These are phyloP conservation scores for Operophtera brumata DNA, from an alignment of 2,888 invertebrate genomes.

Conservation along the genomic window DNA sequence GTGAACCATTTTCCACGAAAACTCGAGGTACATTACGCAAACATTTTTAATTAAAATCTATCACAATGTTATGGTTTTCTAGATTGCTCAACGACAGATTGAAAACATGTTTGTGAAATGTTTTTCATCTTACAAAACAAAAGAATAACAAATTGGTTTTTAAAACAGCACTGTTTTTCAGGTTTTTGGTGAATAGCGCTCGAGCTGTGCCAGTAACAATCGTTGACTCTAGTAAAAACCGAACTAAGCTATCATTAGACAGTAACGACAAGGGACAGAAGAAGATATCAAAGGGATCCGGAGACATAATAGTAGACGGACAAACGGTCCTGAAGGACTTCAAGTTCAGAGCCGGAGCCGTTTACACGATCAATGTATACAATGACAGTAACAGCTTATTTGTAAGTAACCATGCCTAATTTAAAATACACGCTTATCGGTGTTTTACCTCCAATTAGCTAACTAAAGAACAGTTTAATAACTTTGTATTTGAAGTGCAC, in stretches of 20 bases:
- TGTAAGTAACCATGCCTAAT: constrained; percentile 44
- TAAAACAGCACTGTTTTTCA: constrained; percentile 38
- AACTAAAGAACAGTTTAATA: not conserved
- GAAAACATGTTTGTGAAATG: constrained; percentile 2
- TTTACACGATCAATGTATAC: constrained; percentile 81
- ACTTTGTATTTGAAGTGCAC: not conserved
- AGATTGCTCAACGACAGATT: constrained; percentile 1
- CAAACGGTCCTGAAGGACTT: constrained; percentile 49
- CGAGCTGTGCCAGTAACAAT: constrained; percentile 45
- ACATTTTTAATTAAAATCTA: constrained; percentile 15
- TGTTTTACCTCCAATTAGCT: constrained; percentile 1
- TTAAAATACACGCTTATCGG: not conserved
- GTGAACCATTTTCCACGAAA: constrained; percentile 1
- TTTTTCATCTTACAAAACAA: not conserved
- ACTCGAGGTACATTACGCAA: not conserved
- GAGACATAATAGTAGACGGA: constrained; percentile 60
- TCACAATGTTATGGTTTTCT: constrained; percentile 5
- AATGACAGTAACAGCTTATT: constrained; percentile 55
- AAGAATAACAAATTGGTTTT: not conserved
- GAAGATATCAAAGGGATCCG: constrained; percentile 55
- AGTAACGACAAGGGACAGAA: constrained; percentile 50
- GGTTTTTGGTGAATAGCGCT: constrained; percentile 64
- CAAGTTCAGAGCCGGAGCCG: constrained; percentile 81
- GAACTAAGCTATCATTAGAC: constrained; percentile 41
- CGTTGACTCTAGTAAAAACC: constrained; percentile 48